phyloP scores from a whole-genome alignment of 37 sponge, comb jelly and placozoan genomes.

The Petrosia ficiformis region DNA sequence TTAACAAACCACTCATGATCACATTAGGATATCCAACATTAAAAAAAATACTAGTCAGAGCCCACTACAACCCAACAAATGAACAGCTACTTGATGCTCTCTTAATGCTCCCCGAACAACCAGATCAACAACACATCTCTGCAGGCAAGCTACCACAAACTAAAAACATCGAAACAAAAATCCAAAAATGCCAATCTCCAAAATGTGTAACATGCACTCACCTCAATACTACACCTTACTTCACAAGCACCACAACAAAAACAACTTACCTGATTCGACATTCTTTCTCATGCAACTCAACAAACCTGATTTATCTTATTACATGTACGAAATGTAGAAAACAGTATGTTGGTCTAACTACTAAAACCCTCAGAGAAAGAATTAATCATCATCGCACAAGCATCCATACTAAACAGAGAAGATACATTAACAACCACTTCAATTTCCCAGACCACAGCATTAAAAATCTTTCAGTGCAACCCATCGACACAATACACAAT shows the following conservation, averaged over 20 bases:
- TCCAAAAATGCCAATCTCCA: not conserved
- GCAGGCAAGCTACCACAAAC: not conserved
- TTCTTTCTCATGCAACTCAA: not conserved
- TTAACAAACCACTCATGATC: not conserved
- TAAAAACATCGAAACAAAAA: not conserved
- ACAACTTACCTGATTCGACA: not conserved
- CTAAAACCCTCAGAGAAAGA: not conserved
- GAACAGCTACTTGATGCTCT: not conserved
- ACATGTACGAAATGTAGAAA: not conserved
- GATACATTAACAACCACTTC: not conserved
- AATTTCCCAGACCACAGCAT: not conserved
- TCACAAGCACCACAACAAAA: not conserved
- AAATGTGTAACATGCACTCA: not conserved
- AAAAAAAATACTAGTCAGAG: not conserved
- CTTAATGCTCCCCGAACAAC: not conserved
- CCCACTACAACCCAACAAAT: not conserved
- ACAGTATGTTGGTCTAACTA: not conserved
- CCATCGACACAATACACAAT: not conserved
- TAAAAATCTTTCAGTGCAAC: not conserved
- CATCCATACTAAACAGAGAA: not conserved
- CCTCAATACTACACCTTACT: not conserved
- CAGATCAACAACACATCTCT: not conserved
- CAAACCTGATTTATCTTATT: not conserved
- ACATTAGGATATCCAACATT: not conserved
- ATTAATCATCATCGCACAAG: not conserved